phyloP scores from a whole-genome alignment of 2,888 invertebrate species.

The Amaurobius ferox region DNA sequence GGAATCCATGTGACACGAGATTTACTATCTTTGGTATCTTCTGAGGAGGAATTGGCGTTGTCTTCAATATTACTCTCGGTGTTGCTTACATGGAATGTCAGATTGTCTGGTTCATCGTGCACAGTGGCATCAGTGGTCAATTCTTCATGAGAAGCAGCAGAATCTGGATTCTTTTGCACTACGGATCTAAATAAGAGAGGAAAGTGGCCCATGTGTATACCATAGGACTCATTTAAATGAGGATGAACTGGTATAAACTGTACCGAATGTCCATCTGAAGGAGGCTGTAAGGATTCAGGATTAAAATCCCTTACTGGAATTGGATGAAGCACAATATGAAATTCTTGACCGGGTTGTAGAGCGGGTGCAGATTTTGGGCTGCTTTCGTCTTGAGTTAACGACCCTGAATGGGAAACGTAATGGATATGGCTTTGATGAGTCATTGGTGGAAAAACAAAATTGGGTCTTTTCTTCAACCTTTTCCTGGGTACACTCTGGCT shows the following conservation, averaged over 20 bases:
- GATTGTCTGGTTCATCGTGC: not conserved
- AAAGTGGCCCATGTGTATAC: not conserved
- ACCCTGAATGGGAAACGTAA: not conserved
- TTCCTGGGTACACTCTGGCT: not conserved
- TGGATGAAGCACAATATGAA: slow-evolving; percentile 56
- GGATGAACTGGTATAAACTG: slow-evolving; percentile 26
- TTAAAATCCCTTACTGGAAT: slow-evolving; percentile 21
- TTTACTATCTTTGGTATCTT: not conserved
- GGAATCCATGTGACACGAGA: slow-evolving; percentile 29
- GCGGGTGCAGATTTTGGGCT: not conserved
- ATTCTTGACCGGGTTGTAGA: slow-evolving; percentile 19
- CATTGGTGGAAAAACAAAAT: not conserved
- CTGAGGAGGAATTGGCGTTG: not conserved
- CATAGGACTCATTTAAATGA: not conserved
- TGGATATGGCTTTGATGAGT: not conserved
- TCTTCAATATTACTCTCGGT: not conserved
- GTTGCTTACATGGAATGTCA: not conserved
- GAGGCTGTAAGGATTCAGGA: not conserved
- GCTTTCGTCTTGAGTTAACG: not conserved
- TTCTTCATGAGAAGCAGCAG: not conserved
- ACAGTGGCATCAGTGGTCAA: not conserved
- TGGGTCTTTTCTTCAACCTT: too few species aligned
- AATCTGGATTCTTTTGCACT: not conserved
- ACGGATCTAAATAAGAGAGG: not conserved
- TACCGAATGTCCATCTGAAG: not conserved